Evolutionary conservation across 2,797 vertebrate species (phyloP).

Genomic region (Lagorchestes hirsutus): DNA sequence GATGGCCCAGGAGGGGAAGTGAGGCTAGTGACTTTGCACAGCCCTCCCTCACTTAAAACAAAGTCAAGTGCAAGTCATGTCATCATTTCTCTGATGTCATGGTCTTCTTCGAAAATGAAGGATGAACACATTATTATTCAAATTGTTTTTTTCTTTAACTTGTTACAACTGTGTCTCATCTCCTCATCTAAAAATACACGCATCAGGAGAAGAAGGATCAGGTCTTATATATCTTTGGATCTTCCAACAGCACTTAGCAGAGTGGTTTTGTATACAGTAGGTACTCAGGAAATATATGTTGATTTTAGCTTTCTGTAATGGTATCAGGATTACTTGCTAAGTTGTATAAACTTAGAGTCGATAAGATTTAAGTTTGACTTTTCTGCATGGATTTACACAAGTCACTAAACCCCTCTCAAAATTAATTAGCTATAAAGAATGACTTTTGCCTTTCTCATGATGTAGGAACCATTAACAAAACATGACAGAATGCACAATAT

Average conservation of each 20-base stretch:
- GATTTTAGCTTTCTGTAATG: neutral
- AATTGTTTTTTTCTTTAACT: neutral
- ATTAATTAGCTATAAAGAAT: neutral
- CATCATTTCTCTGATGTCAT: too few relatives aligned
- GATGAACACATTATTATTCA: neutral
- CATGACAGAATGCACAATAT: neutral
- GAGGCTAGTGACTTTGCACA: too few relatives aligned
- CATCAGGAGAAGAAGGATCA: neutral
- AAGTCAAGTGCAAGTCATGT: too few relatives aligned
- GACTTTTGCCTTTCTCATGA: neutral
- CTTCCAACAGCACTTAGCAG: neutral
- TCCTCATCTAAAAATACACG: neutral
- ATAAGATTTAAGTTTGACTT: neutral
- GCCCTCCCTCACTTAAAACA: too few relatives aligned
- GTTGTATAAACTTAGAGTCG: neutral
- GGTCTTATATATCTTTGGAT: neutral
- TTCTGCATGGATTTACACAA: neutral
- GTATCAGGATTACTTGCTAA: neutral
- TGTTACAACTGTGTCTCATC: neutral
- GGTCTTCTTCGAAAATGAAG: too few relatives aligned
- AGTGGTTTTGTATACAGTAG: neutral
- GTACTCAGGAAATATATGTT: neutral
- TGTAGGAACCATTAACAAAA: neutral
- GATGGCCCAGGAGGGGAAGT: too few relatives aligned
- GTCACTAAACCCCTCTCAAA: neutral